phyloP scores from a whole-genome alignment of 1,140 invertebrate genomes.

The Drosophila parabipectinata region DNA sequence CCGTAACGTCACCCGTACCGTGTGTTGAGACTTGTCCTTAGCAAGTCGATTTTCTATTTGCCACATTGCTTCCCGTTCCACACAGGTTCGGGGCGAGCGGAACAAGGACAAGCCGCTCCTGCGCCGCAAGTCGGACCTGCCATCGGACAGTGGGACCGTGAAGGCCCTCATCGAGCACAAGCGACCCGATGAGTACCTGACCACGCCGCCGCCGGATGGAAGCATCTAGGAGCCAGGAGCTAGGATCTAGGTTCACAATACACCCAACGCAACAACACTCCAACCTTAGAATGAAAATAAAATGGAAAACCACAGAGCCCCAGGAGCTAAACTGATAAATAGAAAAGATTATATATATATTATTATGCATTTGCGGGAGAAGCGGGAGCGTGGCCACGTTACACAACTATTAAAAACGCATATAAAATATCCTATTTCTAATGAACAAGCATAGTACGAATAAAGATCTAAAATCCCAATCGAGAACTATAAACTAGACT shows the following conservation, averaged over 20 bases:
- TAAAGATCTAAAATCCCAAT: constrained; percentile 53
- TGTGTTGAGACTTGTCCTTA: constrained; percentile 18
- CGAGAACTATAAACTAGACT: constrained; percentile 5
- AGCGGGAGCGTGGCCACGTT: constrained; percentile 18
- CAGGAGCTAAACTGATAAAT: background rate
- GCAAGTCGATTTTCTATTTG: constrained; percentile 40
- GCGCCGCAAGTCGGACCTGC: constrained; percentile 96
- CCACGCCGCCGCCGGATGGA: constrained; percentile 91
- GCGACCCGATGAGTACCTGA: constrained; percentile 92
- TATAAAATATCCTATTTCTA: constrained; percentile 45
- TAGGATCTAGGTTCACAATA: constrained; percentile 7
- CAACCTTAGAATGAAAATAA: constrained; percentile 7
- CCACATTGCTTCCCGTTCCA: constrained; percentile 56
- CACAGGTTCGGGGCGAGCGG: constrained; percentile 82
- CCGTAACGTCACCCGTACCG: background rate
- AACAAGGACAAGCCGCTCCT: constrained; percentile 94
- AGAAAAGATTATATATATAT: background rate
- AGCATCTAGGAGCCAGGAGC: constrained; percentile 56
- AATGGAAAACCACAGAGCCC: constrained; percentile 1
- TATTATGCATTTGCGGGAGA: constrained; percentile 20
- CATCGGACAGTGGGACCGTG: constrained; percentile 95
- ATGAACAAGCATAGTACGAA: constrained; percentile 44
- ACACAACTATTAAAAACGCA: constrained; percentile 34
- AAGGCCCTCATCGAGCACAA: constrained; percentile 96
- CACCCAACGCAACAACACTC: constrained; percentile 17